Evolutionary conservation across 2,113 vertebrate species (phyloP).

Genomic region (Channa argus): DNA sequence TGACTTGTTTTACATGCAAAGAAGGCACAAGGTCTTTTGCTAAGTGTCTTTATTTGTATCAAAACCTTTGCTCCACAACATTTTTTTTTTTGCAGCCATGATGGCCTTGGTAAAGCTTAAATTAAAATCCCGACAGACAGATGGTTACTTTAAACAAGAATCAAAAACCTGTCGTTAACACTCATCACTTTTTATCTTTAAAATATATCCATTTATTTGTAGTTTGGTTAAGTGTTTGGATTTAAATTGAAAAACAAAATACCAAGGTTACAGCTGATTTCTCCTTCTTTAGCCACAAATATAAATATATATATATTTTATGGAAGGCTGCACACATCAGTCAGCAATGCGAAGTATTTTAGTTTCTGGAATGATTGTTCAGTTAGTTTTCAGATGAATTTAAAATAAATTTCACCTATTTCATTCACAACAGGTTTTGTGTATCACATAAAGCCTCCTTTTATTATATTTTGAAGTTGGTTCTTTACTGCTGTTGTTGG

Average conservation of each 20-base stretch:
- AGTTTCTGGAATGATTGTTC: not conserved
- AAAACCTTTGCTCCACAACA: slow-evolving; percentile 10
- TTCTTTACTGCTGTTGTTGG: not conserved
- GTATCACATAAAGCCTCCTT: not conserved
- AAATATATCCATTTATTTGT: too few species aligned
- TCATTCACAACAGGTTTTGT: not conserved
- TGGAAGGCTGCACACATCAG: not conserved
- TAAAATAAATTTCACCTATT: not conserved
- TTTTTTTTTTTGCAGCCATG: not conserved
- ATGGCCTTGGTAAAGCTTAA: slow-evolving; percentile 5
- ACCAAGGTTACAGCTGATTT: not conserved
- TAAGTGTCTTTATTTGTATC: slow-evolving; percentile 14
- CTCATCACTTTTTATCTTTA: too few species aligned
- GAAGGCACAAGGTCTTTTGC: slow-evolving; percentile 6
- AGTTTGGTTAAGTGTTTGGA: too few species aligned
- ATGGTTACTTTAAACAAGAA: slow-evolving; percentile 3
- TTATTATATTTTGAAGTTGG: not conserved
- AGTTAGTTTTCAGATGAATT: not conserved
- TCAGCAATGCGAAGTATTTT: not conserved
- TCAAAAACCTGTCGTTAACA: not conserved
- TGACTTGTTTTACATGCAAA: slow-evolving; percentile 22
- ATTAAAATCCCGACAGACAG: not conserved
- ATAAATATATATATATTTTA: too few species aligned
- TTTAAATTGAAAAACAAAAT: too few species aligned
- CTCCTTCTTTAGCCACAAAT: not conserved